Evolutionary conservation across 2,797 vertebrate genomes (phyloP), one percentile per base, ranked within the genome.

Genomic region (Lithobates sylvaticus): DNA sequence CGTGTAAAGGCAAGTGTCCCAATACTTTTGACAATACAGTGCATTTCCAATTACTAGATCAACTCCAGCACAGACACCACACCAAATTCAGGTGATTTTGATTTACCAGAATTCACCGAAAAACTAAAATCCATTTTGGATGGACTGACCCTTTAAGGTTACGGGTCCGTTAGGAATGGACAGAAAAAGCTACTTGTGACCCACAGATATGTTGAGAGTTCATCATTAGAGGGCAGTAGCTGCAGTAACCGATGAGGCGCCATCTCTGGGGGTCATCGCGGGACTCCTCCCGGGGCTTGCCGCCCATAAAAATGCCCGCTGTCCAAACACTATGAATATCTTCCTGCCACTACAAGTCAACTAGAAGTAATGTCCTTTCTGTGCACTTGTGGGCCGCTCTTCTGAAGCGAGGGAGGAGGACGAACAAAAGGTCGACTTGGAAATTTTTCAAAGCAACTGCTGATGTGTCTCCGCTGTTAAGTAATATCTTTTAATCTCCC

Each of bases 351-450:
- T 47, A 54, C 74, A 77, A 84, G 73, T 84, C 58, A 76, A 47
- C 47, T 83, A 83, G 71, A 83, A 83, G 58, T 75, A 83, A 77
- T 84, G 83, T 84, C 75, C 83, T 84, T 72, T 78, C 75, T 64
- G 34, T 84, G 83, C 83, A 78, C 83, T 78, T 78, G 75, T 15
- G 6, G 70, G 64, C 18, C 8, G 23, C 32, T 4, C 42, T n/a
- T 83, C 42, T 26, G 29, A 15, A 58, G 42, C 44, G 21, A 68
- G 32, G 82, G 64, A 84, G 64, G 74, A 70, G 74, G 29, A 21
- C 26, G 74, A 58, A 77, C 83, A 84, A 78, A 32, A 84, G 83
- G 83, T 78, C 67, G 68, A 42, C 83, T 84, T 84, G 83, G 83
- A 84, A 67, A 78, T 78, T 42, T 84, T 78, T 84, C 83, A 84